Evolutionary conservation across 2,797 vertebrate genomes (phyloP), one percentile per base, ranked within the genome.

Genomic region (Pampus argenteus): DNA sequence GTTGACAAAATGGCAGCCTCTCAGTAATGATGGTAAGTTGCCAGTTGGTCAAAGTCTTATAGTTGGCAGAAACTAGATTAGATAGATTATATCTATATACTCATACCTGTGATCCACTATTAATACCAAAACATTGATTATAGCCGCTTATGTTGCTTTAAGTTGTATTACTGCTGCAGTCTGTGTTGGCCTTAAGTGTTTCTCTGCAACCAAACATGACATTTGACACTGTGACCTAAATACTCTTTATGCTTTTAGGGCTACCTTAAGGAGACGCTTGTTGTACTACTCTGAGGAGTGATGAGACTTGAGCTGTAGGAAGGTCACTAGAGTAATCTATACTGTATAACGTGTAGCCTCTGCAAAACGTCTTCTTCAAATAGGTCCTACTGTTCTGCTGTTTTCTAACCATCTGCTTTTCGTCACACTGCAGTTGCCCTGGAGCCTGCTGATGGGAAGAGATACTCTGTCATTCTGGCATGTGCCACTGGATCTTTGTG

Each of bases 141-240:
- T 13, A 36, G 10, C 5, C 3, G 11, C 34, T 36, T 13, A 4
- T 6, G 34, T 36, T 36, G 29, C 38, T 56, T 52, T 44, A 38
- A 56, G 14, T 52, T 67, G 40, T 76, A 25, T n/a, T 47, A 66
- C 50, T 66, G 29, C 63, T 38, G 38, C 74, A 50, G 69, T 26
- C 34, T 52, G 54, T 49, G 52, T 40, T 49, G 22, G 68, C 50
- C 10, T 54, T 63, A 4, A 38, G 42, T 61, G 40, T 49, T 64
- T 80, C 67, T 67, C 54, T 63, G 66, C 49, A 78, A 79, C 75
- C 62, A 65, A 78, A 81, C 71, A 44, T 71, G 87, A 86, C 83
- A 91, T 81, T 63, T 85, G 83, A 86, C 82, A 78, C 83, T 84
- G 76, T 76, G 84, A 84, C 82, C 86, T 84, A 76, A 86, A 89